Base-by-base conservation (phyloP, 2,113 vertebrate species). In the Archilochus colubris region DNA sequence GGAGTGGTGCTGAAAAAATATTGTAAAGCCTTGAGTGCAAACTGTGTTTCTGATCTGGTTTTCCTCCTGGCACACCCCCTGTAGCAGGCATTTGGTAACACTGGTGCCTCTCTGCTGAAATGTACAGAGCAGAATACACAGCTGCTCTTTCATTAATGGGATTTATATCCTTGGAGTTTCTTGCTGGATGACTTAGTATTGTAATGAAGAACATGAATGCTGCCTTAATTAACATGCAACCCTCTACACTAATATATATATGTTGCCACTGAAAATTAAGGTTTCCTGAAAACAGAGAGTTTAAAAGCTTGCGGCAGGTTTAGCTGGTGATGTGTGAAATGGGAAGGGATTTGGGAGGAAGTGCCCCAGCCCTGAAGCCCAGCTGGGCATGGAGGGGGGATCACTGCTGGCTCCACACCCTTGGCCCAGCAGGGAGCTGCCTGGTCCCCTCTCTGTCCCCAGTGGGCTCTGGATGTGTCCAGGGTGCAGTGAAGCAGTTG, bases 171-270 rank as follows among this genome's bases (percentile, higher is more conserved):
- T 55, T 23, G 19, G n/a, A 82, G 30, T 77, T 93, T 91, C 78
- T 88, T 74, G 69, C 82, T 92, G 87, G 66, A 69, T 94, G 96
- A 84, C 92, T 92, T 77, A 17, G 64, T 77, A 20, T n/a, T 83
- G 64, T 91, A 91, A 81, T 86, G 92, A 95, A 93, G 93, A 86
- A 70, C 83, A 74, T 25, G 55, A 74, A 38, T 28, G 48, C 91
- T 77, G 59, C 59, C 79, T 87, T 96, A 94, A 94, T 93, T 92
- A 89, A 82, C 92, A 58, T 36, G 76, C 91, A 82, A 5, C 58
- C 46, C 46, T 61, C 70, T 54, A 19, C 54, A 30, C 93, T 91
- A 93, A 94, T 94, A 74, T 79, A 87, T 79, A 87, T 88, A 54
- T 12, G 44, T 89, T 91, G 88, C 75, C 27, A 15, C 54, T 82